Evolutionary conservation across 2,113 vertebrate genomes (phyloP), one percentile per base, ranked within the genome.

Genomic region (Zapus hudsonius): DNA sequence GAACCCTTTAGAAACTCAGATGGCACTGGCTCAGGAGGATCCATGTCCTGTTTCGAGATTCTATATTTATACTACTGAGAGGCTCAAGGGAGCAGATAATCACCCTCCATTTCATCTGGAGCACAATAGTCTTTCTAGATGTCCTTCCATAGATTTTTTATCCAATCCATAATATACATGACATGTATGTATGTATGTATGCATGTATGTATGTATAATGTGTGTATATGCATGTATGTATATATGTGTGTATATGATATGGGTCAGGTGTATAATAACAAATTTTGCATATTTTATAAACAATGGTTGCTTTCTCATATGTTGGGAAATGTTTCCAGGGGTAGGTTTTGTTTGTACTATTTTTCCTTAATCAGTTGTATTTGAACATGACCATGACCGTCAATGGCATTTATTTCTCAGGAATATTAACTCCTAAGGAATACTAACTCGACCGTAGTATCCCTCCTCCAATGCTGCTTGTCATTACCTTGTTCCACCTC

Each of bases 401-500:
- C 61, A 67, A 72, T 4, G 44, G 25, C 73, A 20, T 91, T 87
- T 84, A 40, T 80, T 87, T 33, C 40, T 72, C 40, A 78, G 72
- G 27, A 72, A 36, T 87, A 87, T 83, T 81, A 84, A 67, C 78
- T 70, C 47, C 55, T 78, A 70, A 89, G 81, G 40, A 81, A 42
- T 78, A 89, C 81, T 87, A 87, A 76, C 61, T 81, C 82, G 72
- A 38, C 38, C 31, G 11, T 31, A 27, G 84, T 31, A 81, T 57
- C 84, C 75, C 40, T 91, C 40, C 70, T 92, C 22, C 52, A 38
- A 16, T 55, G 22, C 19, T 79, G 83, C 40, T 74, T 84, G 89
- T 95, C 73, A 91, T 92, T 87, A 85, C 70, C 88, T 66, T 93
- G 82, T 95, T 95, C 89, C 52, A 88, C 55, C 81, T 96, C 66